Conservation (phyloP, 2,888 invertebrate genomes). For the Busseola fusca region DNA sequence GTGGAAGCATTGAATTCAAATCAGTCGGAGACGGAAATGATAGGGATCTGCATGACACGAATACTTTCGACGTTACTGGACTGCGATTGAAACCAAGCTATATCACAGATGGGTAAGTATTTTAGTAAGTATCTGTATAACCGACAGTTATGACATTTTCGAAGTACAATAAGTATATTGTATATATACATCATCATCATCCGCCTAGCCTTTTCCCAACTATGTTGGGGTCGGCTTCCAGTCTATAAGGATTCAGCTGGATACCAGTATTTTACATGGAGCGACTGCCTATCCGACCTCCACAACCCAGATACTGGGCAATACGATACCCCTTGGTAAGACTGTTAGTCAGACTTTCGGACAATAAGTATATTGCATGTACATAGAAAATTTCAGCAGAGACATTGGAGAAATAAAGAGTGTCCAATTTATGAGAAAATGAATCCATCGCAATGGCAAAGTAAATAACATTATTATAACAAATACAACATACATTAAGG, state of each 20-base stretch:
- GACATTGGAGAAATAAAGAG: not conserved
- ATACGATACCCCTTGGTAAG: no score
- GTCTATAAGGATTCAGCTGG: no score
- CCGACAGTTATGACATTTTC: conserved; percentile 12
- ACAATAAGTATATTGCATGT: no score
- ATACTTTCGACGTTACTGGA: conserved; percentile 62
- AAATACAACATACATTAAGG: conserved; percentile 40
- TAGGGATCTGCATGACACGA: conserved; percentile 64
- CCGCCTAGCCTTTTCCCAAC: no score
- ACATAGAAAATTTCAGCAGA: not conserved
- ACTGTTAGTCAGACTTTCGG: no score
- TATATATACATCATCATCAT: no score
- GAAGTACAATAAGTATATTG: not conserved
- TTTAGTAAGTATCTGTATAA: conserved; percentile 33
- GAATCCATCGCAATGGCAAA: conserved; percentile 13
- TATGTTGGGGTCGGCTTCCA: no score
- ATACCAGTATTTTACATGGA: no score
- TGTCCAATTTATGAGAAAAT: not conserved
- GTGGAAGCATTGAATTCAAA: conserved; percentile 70
- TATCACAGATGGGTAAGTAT: conserved; percentile 39
- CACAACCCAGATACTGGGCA: no score
- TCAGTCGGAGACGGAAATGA: conserved; percentile 65
- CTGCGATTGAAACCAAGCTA: conserved; percentile 44
- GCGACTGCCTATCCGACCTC: no score
- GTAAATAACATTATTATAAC: conserved; percentile 26